phyloP scores from a whole-genome alignment of 2,888 invertebrate species.

The Acanthosepion lycidas region DNA sequence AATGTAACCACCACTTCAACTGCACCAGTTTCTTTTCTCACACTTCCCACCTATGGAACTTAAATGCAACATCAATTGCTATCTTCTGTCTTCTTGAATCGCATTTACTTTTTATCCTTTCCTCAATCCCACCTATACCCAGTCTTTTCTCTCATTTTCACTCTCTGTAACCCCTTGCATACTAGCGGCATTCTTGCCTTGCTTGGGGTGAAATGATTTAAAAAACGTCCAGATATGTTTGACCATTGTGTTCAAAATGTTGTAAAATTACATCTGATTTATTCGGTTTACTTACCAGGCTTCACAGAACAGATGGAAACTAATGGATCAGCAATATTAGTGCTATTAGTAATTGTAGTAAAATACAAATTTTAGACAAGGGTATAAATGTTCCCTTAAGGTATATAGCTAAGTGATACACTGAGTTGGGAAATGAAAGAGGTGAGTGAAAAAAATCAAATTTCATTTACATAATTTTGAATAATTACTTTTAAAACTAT shows the following conservation, averaged over 20 bases:
- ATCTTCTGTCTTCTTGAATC: no score
- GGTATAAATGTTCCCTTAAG: neutral
- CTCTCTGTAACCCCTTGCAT: no score
- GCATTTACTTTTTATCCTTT: no score
- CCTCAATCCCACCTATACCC: no score
- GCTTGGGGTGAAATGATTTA: no score
- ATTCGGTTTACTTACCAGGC: neutral
- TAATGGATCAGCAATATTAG: neutral
- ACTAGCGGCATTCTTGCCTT: no score
- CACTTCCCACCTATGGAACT: no score
- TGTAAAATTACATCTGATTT: neutral
- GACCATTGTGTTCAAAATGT: conserved; percentile 7
- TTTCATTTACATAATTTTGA: neutral
- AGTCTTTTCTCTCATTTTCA: no score
- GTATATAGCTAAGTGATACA: neutral
- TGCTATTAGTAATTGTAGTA: conserved; percentile 2
- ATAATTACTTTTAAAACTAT: conserved; percentile 7
- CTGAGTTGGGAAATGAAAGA: neutral
- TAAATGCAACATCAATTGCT: no score
- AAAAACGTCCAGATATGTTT: neutral
- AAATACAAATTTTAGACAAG: neutral
- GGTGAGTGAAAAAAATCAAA: neutral
- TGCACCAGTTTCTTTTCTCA: no score
- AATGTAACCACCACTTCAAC: no score
- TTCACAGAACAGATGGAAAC: neutral